phyloP scores from a whole-genome alignment of 2,888 invertebrate species.

The Macrophya annulata region DNA sequence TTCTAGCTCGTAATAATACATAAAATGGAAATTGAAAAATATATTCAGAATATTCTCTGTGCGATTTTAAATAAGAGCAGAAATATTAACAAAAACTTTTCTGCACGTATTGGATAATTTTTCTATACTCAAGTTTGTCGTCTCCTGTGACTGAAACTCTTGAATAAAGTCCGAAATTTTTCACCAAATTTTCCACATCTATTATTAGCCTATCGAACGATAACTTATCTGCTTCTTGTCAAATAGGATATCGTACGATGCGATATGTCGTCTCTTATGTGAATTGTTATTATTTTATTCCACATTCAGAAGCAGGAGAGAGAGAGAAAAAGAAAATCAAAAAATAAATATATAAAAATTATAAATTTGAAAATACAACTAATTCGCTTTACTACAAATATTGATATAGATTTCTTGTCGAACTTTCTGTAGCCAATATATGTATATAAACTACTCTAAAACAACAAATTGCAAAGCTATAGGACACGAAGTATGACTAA shows the following conservation, averaged over 20 bases:
- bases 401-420: neutral
- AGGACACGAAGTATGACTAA: neutral
- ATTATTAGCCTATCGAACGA: slow-evolving; percentile 3
- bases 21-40: no score
- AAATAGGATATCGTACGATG: neutral
- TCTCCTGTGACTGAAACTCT: neutral
- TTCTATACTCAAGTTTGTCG: no score
- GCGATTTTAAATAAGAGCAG: no score
- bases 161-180: neutral
- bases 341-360: no score
- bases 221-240: neutral
- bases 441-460: neutral
- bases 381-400: neutral
- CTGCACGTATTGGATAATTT: no score
- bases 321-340: no score
- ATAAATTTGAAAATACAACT: no score
- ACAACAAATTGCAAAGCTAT: neutral
- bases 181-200: neutral
- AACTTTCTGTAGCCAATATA: neutral
- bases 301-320: no score
- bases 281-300: no score
- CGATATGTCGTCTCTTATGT: no score
- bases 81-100: no score
- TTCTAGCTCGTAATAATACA: neutral
- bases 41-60: no score